These are phyloP conservation scores for Dolichotis patagonum DNA, from an alignment of 2,113 vertebrate genomes.

Conservation along the genomic window DNA sequence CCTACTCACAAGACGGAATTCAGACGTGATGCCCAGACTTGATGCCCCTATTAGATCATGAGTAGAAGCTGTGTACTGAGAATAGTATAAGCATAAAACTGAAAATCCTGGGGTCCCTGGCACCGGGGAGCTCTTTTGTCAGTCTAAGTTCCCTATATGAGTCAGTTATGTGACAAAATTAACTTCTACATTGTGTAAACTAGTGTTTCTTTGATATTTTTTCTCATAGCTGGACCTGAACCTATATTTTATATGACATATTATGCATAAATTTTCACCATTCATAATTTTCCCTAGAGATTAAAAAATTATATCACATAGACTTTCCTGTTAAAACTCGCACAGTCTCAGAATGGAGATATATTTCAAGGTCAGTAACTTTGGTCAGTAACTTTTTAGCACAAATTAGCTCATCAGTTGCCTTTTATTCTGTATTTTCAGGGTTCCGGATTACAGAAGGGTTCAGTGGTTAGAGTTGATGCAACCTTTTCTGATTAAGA, in stretches of 20 bases:
- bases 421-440: neutral
- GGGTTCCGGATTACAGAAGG: neutral
- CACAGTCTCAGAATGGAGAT: neutral
- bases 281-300: neutral
- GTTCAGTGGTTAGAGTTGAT: neutral
- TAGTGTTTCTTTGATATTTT: neutral
- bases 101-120: neutral
- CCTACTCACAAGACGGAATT: neutral
- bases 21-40: neutral
- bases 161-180: neutral
- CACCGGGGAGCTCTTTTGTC: neutral
- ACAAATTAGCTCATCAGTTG: neutral
- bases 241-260: neutral
- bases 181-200: neutral
- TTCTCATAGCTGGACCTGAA: neutral
- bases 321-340: neutral
- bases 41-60: neutral
- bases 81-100: neutral
- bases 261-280: neutral
- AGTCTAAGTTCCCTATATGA: neutral
- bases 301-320: neutral
- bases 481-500: neutral
- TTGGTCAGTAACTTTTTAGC: neutral
- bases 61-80: neutral
- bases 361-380: neutral